phyloP scores from a whole-genome alignment of 1,140 invertebrate genomes.

The Odontomachus brunneus region DNA sequence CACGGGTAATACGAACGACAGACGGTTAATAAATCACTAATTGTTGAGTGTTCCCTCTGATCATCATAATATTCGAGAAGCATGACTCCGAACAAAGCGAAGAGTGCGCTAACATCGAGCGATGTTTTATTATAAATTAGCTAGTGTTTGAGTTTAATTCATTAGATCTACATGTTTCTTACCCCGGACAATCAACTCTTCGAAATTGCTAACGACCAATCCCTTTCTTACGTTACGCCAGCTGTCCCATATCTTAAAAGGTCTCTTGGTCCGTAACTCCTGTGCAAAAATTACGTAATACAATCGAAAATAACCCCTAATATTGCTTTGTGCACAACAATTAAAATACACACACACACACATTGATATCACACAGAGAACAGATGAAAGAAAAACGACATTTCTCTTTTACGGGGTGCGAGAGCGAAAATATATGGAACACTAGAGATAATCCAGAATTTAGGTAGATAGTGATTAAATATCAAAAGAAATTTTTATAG shows the following conservation, averaged over 20 bases:
- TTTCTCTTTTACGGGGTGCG: neutral
- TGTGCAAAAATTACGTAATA: constrained; percentile 83
- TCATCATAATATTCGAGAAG: too few relatives aligned
- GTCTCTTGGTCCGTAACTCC: constrained; percentile 97
- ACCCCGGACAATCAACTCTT: constrained; percentile 96
- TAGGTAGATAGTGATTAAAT: neutral
- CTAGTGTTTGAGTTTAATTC: constrained; percentile 1
- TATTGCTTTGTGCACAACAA: neutral
- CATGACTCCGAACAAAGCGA: too few relatives aligned
- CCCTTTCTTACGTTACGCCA: constrained; percentile 97
- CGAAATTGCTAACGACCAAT: constrained; percentile 95
- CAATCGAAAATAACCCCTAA: neutral
- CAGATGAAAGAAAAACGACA: neutral
- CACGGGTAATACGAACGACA: too few relatives aligned
- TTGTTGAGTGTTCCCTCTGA: too few relatives aligned
- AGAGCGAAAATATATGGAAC: neutral
- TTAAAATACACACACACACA: neutral
- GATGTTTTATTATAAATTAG: neutral
- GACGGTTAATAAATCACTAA: too few relatives aligned
- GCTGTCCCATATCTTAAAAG: constrained; percentile 99
- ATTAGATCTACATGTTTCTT: constrained; percentile 63
- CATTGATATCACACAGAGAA: neutral
- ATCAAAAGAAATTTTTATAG: neutral
- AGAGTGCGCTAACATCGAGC: too few relatives aligned
- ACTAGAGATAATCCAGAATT: neutral